These are phyloP conservation scores for Mallateleia sp. DNA, from an alignment of 2,888 invertebrate species.

Conservation along the genomic window DNA sequence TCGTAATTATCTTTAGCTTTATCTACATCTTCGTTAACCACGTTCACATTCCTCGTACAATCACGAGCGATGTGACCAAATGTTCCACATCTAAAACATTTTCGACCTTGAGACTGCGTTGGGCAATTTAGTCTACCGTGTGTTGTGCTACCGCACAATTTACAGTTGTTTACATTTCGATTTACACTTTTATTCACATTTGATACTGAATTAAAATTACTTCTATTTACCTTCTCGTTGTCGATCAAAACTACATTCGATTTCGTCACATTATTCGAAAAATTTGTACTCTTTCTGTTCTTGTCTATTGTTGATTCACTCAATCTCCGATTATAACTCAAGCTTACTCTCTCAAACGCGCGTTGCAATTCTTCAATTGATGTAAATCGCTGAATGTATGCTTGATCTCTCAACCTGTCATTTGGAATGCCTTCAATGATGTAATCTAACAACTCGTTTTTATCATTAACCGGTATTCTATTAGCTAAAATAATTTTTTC, in stretches of 20 bases:
- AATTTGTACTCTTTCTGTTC: no score
- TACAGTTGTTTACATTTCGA: neutral
- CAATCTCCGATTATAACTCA: no score
- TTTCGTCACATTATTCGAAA: no score
- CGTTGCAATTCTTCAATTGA: neutral
- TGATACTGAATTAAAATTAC: no score
- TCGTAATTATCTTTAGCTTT: neutral
- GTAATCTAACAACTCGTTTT: neutral
- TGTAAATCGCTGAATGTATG: neutral
- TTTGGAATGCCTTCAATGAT: neutral
- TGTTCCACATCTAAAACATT: constrained; percentile 6
- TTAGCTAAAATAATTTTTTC: constrained; percentile 14
- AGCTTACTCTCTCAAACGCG: constrained; percentile 5
- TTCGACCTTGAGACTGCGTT: constrained; percentile 40
- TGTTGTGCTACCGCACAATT: neutral
- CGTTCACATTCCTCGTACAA: neutral
- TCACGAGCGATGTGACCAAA: constrained; percentile 10
- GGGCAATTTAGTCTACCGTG: constrained; percentile 27
- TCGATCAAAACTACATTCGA: no score
- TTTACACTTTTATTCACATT: no score
- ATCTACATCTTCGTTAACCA: neutral
- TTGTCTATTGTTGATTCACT: no score
- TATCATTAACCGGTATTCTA: neutral
- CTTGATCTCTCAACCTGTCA: neutral
- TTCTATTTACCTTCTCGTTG: no score